Evolutionary conservation across 1,140 invertebrate species (phyloP), one percentile per base, ranked within the genome.

Genomic region (Piezodorus guildinii): DNA sequence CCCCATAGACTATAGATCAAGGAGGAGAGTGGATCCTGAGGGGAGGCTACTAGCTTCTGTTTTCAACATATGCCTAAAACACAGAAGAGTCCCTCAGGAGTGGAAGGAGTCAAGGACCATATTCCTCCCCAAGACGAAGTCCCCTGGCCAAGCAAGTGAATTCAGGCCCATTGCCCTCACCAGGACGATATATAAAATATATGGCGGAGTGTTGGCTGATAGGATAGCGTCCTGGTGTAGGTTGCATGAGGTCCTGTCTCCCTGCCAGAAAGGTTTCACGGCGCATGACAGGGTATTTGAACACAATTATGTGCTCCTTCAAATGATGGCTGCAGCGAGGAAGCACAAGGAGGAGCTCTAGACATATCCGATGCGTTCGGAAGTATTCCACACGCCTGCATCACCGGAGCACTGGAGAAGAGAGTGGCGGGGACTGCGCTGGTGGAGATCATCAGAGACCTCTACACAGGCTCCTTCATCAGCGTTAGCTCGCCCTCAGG

Each of bases 121-220:
- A 0, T 66, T 76, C 0, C 61, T 74, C 9, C 68, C 71, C 25
- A 74, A 76, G 25, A 72, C 73, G 19, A 70, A 71, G 2, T 66
- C 68, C 27, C 21, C 51, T 5, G 63, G 63, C 10, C 66, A 71
- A 39, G 54, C 71, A 0, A 39, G 43, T 4, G 75, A 75, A 59
- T 76, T 73, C 73, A 60, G 72, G 12, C 73, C 73, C 0, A 69
- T 76, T 0, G 65, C 72, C 0, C 67, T 75, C n/a, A 65, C 69
- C 15, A 66, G 70, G n/a, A 71, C 69, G 0, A 66, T 70, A 2
- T 68, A 69, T 1, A 75, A 75, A 34, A 66, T 75, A 4, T 75
- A 73, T 43, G 65, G 71, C 0, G 71, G 70, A 0, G 46, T 73
- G 4, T 0, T 73, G n/a, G 39, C 68, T 0, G 10, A 43, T 52